Evolutionary conservation across 2,888 invertebrate genomes (phyloP).

Genomic region (Saturnia japonica): DNA sequence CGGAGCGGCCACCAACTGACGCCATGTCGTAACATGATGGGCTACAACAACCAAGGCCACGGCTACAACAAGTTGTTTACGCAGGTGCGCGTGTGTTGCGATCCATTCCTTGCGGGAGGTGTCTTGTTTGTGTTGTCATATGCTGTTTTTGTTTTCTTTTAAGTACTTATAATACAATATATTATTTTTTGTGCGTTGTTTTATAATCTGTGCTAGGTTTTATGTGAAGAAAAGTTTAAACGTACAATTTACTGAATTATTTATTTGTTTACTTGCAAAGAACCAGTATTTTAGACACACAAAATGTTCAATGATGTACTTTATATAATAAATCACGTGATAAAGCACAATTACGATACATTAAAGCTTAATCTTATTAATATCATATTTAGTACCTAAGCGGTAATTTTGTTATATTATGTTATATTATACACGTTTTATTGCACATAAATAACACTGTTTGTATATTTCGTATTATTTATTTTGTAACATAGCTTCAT

Average conservation of each 20-base stretch:
- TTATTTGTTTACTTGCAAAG: too few relatives aligned
- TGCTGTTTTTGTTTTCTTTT: neutral
- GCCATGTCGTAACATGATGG: constrained; percentile 88
- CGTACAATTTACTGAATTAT: too few relatives aligned
- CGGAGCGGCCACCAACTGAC: constrained; percentile 73
- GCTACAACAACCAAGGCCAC: constrained; percentile 88
- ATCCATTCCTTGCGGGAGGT: neutral
- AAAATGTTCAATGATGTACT: too few relatives aligned
- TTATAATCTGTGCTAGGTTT: neutral
- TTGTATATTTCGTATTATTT: neutral
- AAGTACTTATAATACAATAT: neutral
- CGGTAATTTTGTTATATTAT: too few relatives aligned
- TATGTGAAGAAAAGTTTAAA: neutral
- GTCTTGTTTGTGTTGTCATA: neutral
- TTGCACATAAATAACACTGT: neutral
- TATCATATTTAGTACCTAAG: too few relatives aligned
- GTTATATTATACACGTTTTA: neutral
- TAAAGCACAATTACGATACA: too few relatives aligned
- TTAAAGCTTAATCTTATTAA: too few relatives aligned
- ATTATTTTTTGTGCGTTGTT: neutral
- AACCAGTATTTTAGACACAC: too few relatives aligned
- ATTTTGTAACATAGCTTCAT: neutral
- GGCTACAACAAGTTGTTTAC: constrained; percentile 93
- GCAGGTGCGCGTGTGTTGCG: constrained; percentile 81
- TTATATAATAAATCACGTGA: too few relatives aligned